Percentiles rank a stretch among this genome's conserved stretches.
Conservation (phyloP, 2,113 vertebrate genomes). For the Excalfactoria chinensis region DNA sequence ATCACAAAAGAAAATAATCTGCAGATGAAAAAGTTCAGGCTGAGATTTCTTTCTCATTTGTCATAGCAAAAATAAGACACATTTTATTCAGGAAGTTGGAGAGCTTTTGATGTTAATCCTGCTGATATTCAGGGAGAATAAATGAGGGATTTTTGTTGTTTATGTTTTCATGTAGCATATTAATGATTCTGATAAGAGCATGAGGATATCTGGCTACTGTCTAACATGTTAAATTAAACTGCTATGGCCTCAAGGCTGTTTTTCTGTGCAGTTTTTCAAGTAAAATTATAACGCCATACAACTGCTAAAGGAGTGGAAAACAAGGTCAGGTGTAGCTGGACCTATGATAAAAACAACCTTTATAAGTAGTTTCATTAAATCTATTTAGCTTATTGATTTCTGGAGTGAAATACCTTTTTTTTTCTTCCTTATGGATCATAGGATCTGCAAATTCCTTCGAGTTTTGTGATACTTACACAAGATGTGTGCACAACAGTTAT, state of each 20-base stretch:
- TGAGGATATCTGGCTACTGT: not conserved
- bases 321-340: not conserved
- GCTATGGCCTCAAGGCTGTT: not conserved
- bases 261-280: not conserved
- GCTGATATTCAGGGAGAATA: slow-evolving; percentile 23
- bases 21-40: slow-evolving; percentile 44
- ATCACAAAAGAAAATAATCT: slow-evolving; percentile 7
- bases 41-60: slow-evolving; percentile 58
- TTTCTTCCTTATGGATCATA: not conserved
- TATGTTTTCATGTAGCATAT: not conserved
- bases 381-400: not conserved
- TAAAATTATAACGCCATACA: not conserved
- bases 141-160: slow-evolving; percentile 43
- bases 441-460: not conserved
- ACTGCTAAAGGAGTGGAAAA: not conserved
- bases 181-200: slow-evolving; percentile 38
- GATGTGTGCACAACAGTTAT: not conserved
- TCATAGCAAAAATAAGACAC: slow-evolving; percentile 48
- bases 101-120: slow-evolving; percentile 56
- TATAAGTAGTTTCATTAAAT: not conserved
- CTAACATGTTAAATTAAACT: slow-evolving; percentile 1
- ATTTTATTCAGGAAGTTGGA: slow-evolving; percentile 33
- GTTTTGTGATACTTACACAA: not conserved
- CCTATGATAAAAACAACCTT: not conserved
- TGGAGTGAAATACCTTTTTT: not conserved